phyloP scores from a whole-genome alignment of 2,888 invertebrate species.

The Lepidocyrtoides sp. region DNA sequence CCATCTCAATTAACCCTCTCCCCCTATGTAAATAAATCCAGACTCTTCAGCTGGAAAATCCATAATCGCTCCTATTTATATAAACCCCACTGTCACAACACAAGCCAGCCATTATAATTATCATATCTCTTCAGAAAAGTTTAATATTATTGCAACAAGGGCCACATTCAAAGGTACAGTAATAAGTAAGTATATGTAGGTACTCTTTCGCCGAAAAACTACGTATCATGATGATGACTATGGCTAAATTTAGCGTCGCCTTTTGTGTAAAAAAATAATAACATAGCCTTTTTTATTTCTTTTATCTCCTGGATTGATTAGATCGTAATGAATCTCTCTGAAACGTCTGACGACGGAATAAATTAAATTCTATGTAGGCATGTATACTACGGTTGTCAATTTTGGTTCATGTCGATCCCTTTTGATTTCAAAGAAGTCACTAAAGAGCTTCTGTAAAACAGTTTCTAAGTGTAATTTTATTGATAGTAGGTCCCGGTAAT shows the following conservation, averaged over 20 bases:
- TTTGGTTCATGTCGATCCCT: slow-evolving; percentile 1
- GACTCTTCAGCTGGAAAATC: too few relatives aligned
- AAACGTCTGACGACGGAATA: not conserved
- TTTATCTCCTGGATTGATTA: slow-evolving; percentile 28
- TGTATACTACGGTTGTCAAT: not conserved
- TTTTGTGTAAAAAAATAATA: slow-evolving; percentile 8
- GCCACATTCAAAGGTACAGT: not conserved
- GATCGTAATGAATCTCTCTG: slow-evolving; percentile 8
- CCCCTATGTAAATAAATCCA: too few relatives aligned
- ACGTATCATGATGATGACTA: slow-evolving; percentile 38
- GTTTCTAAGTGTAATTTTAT: not conserved
- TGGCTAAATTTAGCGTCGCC: slow-evolving; percentile 33
- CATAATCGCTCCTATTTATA: too few relatives aligned
- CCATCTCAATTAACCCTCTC: too few relatives aligned
- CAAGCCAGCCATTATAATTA: slow-evolving; percentile 10
- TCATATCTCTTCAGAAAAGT: not conserved
- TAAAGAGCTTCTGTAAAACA: slow-evolving; percentile 10
- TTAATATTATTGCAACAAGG: slow-evolving; percentile 27
- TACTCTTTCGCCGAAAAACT: slow-evolving; percentile 20
- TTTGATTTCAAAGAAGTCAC: not conserved
- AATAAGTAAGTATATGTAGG: not conserved
- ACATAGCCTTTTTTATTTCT: slow-evolving; percentile 15
- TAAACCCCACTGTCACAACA: too few relatives aligned
- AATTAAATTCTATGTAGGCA: not conserved
- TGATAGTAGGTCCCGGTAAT: not conserved